Base-by-base conservation (phyloP, 2,797 vertebrate species). In the Myotis findleyi region DNA sequence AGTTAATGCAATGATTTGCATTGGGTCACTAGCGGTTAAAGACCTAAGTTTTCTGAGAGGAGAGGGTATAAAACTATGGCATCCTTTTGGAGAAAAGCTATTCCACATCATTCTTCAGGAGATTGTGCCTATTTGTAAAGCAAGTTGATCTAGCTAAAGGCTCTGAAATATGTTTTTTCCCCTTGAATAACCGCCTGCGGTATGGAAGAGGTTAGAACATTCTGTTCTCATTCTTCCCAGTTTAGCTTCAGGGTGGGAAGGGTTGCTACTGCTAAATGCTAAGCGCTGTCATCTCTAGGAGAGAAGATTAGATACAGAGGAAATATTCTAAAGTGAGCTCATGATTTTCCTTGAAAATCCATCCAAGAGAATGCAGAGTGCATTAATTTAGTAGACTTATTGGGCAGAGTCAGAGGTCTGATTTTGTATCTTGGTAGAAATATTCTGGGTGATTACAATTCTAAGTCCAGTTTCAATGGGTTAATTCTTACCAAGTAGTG, bases 141-240 rank as follows among this genome's bases (percentile, higher is more conserved):
- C 64, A 80, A 85, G 59, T 96, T 79, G 80, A 82, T 76, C 72
- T 88, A 87, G 89, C 62, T 59, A 93, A 88, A 92, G 77, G 20
- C 71, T 57, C 49, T 88, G 92, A 92, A 94, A 87, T 77, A 84
- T 75, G 38, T 36, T 51, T 47, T 86, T 77, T 41, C 14, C 30
- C 77, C 38, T 73, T 93, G 92, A 93, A 83, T 87, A 85, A 79
- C 33, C 4, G 75, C 86, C 92, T 93, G 95, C 83, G 82, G 73
- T 91, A 66, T 53, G 55, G 86, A 66, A 92, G 90, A 94, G 79
- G 92, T 93, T 96, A 96, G 97, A 92, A 97, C 95, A 94, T 47
- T 88, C 64, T 89, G 92, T 93, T 92, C 93, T 71, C 95, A 82
- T 95, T 88, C 77, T 93, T 97, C 89, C 66, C 73, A n/a, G 69